Percentiles rank a stretch among this genome's conserved stretches.
phyloP scores from a whole-genome alignment of 2,888 invertebrate genomes.

The Nomada flava region DNA sequence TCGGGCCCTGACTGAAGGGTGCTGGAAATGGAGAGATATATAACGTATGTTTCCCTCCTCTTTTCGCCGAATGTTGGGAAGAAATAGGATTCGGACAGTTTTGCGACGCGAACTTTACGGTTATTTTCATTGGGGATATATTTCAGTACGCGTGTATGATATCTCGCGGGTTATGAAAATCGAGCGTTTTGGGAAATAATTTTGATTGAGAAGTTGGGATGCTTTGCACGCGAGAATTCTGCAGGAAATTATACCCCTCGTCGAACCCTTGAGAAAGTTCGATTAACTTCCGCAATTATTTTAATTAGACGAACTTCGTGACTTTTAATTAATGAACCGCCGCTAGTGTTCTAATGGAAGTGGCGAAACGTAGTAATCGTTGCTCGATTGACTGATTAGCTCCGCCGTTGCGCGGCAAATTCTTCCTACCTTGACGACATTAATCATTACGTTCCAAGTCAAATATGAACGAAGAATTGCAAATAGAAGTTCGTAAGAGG shows the following conservation, averaged over 20 bases:
- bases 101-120: no score
- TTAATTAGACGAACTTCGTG: slow-evolving; percentile 4
- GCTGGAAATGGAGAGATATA: not conserved
- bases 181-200: not conserved
- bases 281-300: slow-evolving; percentile 26
- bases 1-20: not conserved
- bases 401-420: not conserved
- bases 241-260: not conserved
- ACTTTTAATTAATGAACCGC: not conserved
- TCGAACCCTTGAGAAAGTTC: slow-evolving; percentile 6
- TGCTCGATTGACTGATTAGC: not conserved
- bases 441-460: not conserved
- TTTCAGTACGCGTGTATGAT: no score
- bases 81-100: no score
- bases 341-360: not conserved
- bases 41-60: no score
- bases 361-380: not conserved
- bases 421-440: not conserved
- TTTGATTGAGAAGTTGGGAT: slow-evolving; percentile 11
- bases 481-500: not conserved
- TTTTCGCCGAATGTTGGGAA: no score
- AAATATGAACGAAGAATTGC: not conserved
- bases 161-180: not conserved
- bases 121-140: no score
- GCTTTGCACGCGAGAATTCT: not conserved